Conservation (phyloP, 2,113 vertebrate genomes). For the Lophius piscatorius region DNA sequence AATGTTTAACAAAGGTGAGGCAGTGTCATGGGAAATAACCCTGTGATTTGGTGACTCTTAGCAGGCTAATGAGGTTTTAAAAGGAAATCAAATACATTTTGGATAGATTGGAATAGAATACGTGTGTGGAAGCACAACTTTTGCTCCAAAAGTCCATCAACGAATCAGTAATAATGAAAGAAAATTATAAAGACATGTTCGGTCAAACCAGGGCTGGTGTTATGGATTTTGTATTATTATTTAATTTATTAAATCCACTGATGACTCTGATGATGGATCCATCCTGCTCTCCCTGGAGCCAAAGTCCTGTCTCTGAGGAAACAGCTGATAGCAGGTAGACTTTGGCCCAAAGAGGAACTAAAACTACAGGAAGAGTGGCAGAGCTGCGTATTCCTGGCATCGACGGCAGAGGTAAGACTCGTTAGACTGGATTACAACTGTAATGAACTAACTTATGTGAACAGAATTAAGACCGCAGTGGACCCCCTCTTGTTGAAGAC, state of each 20-base stretch:
- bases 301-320: conserved; percentile 66
- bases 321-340: conserved; percentile 70
- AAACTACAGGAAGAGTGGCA: conserved; percentile 52
- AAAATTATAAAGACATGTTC: too few species aligned
- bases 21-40: too few species aligned
- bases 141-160: too few species aligned
- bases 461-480: conserved; percentile 12
- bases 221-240: conserved; percentile 54
- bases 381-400: conserved; percentile 6
- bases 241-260: conserved; percentile 20
- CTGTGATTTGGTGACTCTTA: too few species aligned
- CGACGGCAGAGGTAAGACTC: conserved; percentile 57
- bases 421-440: neutral
- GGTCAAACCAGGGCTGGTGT: too few species aligned
- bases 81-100: too few species aligned
- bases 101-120: too few species aligned
- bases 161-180: too few species aligned
- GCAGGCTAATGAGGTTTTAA: conserved; percentile 48
- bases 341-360: conserved; percentile 61
- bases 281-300: conserved; percentile 39
- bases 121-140: too few species aligned
- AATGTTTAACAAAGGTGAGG: conserved; percentile 49
- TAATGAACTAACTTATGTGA: conserved; percentile 32
- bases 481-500: conserved; percentile 4
- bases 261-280: conserved; percentile 55